These are phyloP conservation scores for Seladonia tumulorum DNA, from an alignment of 2,888 invertebrate species.

Conservation along the genomic window DNA sequence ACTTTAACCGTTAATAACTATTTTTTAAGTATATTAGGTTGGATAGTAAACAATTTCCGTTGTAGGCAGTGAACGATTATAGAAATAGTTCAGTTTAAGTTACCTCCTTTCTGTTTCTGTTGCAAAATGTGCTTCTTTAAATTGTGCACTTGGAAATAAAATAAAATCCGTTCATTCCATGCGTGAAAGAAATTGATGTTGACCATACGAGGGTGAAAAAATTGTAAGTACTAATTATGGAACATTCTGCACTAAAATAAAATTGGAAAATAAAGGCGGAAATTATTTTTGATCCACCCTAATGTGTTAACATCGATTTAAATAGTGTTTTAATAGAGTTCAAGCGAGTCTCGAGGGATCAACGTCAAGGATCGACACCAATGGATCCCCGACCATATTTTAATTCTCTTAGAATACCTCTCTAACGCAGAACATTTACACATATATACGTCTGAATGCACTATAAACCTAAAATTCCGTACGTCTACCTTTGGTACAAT, in stretches of 20 bases:
- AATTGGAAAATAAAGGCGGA: not conserved
- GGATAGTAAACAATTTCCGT: too few relatives aligned
- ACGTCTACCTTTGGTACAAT: slow-evolving; percentile 81
- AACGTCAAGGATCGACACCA: slow-evolving; percentile 16
- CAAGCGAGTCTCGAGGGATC: slow-evolving; percentile 33
- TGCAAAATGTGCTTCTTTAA: too few relatives aligned
- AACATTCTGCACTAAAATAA: not conserved
- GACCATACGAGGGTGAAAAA: too few relatives aligned
- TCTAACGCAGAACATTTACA: slow-evolving; percentile 55
- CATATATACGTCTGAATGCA: slow-evolving; percentile 54
- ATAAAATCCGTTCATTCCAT: too few relatives aligned
- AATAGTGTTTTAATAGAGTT: not conserved
- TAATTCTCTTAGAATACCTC: slow-evolving; percentile 14
- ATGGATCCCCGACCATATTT: slow-evolving; percentile 16
- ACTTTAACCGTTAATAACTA: not conserved
- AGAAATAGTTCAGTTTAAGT: too few relatives aligned
- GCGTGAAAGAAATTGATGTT: too few relatives aligned
- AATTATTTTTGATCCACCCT: not conserved
- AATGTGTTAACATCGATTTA: not conserved
- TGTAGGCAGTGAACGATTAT: too few relatives aligned
- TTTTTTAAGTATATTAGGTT: not conserved
- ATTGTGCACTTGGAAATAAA: too few relatives aligned
- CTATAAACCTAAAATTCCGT: slow-evolving; percentile 58
- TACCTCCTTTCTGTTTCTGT: too few relatives aligned
- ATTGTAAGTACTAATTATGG: too few relatives aligned